phyloP scores from a whole-genome alignment of 2,113 vertebrate species.

The Gymnarchus niloticus region DNA sequence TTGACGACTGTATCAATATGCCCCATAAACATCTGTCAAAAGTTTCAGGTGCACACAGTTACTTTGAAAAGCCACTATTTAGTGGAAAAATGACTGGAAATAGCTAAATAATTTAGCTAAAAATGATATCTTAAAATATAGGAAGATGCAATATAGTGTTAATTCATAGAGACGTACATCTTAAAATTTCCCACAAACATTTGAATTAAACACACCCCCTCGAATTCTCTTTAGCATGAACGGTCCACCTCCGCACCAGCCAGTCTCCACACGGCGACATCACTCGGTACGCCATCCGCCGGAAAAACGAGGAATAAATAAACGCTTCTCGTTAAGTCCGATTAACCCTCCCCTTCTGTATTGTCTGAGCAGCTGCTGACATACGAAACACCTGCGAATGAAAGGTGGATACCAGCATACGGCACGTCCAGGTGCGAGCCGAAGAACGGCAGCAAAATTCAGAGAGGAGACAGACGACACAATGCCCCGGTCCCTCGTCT shows the following conservation, averaged over 20 bases:
- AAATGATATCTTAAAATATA: not conserved
- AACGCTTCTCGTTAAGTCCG: constrained; percentile 16
- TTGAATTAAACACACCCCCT: constrained; percentile 19
- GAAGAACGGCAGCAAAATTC: not conserved
- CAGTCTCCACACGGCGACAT: not conserved
- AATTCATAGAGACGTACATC: not conserved
- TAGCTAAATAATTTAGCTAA: too few species aligned
- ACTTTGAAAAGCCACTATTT: not conserved
- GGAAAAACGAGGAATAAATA: not conserved
- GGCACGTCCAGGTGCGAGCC: constrained; percentile 35
- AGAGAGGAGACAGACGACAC: constrained; percentile 20
- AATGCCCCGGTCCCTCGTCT: constrained; percentile 16
- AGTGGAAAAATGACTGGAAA: not conserved
- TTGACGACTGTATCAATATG: not conserved
- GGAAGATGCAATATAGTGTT: not conserved
- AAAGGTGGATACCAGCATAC: constrained; percentile 46
- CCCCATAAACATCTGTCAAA: not conserved
- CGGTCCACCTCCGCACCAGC: constrained; percentile 33
- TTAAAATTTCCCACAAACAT: not conserved
- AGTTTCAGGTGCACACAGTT: not conserved
- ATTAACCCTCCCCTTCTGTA: constrained; percentile 26
- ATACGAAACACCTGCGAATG: constrained; percentile 36
- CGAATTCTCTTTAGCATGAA: not conserved
- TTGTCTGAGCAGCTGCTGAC: constrained; percentile 20
- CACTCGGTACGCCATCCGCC: constrained; percentile 18